Evolutionary conservation across 1,140 invertebrate species (phyloP).

Genomic region (Drosophila pseudoananassae): DNA sequence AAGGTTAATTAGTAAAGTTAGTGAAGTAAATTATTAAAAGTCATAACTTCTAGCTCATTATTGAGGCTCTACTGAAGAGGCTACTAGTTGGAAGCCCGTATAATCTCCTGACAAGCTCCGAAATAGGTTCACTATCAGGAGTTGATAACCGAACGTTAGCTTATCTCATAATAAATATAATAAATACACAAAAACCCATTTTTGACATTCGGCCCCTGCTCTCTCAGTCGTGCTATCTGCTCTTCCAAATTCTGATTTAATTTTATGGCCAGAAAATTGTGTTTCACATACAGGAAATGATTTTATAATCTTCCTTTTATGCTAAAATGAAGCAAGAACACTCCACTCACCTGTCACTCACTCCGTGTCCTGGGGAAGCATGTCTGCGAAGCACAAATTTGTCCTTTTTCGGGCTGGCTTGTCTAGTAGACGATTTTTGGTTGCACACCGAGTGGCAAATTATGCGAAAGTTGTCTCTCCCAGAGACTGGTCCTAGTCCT

Average conservation of each 20-base stretch:
- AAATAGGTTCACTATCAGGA: too few species aligned
- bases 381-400: conserved; percentile 1
- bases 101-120: too few species aligned
- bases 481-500: background rate
- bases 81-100: too few species aligned
- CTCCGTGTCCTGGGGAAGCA: too few species aligned
- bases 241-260: conserved; percentile 49
- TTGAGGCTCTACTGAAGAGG: too few species aligned
- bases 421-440: conserved; percentile 15
- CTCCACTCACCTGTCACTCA: conserved; percentile 7
- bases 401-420: conserved; percentile 10
- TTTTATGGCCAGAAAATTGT: conserved; percentile 54
- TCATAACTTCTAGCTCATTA: too few species aligned
- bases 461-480: conserved; percentile 55
- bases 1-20: conserved; percentile 6
- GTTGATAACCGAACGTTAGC: too few species aligned
- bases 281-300: conserved; percentile 39
- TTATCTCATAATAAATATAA: background rate
- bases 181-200: background rate
- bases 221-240: background rate
- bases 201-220: too few species aligned
- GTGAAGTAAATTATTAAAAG: too few species aligned
- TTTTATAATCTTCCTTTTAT: conserved; percentile 20
- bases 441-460: conserved; percentile 52
- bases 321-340: background rate